Base-by-base conservation (phyloP, 2,888 invertebrate genomes). In the Lycophotia porphyrea region DNA sequence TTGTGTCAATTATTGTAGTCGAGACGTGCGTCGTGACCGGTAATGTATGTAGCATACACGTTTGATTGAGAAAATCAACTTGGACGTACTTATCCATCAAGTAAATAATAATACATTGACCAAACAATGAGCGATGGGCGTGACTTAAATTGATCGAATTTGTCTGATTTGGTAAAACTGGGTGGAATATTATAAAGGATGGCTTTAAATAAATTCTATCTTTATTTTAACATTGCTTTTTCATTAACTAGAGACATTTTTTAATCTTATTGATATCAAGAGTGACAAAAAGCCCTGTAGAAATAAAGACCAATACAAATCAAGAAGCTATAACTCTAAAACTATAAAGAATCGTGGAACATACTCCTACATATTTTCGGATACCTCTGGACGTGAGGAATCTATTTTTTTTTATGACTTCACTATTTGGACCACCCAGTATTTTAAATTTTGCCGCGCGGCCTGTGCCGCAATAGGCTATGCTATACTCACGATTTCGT, bases 1-100 rank as follows among this genome's bases (percentile, higher is more conserved):
- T 87, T 84, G 90, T 92, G 91, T 92, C 92, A 92, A 90, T 92
- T 90, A 91, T 89, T 88, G 87, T 90, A 82, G 89, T 79, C 74
- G 64, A 76, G 84, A 77, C 73, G 68, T 72, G 86, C 80, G 80
- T 84, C 85, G 80, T 84, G 81, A 80, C 82, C 77, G 74, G 82
- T 79, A 72, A 76, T 60, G 71, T 24, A 42, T 63, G 71, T 77
- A 70, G 74, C 66, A 61, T 58, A 77, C 76, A 55, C 69, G 73
- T 55, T 69, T 27, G 49, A 70, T 49, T 36, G 52, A 76, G 83
- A 74, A 86, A 83, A 84, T 63, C 55, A 65, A 75, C 80, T 77
- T 74, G 78, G 42, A 80, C 52, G 47, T 68, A 67, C 52, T 27
- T 74, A 9, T 24, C 7, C 39, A 47, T 24, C 31, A 1, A 27